Evolutionary conservation across 1,140 invertebrate species (phyloP).

Genomic region (Drosophila sproati): DNA sequence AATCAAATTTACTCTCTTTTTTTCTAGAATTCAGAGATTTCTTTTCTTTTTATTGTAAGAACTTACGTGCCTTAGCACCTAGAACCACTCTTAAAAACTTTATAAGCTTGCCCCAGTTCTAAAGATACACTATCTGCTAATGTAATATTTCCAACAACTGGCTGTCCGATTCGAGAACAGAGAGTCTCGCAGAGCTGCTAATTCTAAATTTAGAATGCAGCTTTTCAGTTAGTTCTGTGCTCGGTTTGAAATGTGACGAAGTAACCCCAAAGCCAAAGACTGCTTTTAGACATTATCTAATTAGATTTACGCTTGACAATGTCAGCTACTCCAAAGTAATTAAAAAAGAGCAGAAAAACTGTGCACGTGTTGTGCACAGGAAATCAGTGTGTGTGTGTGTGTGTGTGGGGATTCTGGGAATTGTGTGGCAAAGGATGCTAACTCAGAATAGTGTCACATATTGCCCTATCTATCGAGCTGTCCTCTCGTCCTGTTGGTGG

Average conservation of each 20-base stretch:
- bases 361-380: constrained; percentile 46
- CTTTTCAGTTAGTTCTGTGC: too few relatives aligned
- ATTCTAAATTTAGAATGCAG: too few relatives aligned
- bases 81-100: too few relatives aligned
- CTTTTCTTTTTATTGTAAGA: too few relatives aligned
- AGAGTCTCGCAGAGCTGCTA: too few relatives aligned
- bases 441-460: constrained; percentile 46
- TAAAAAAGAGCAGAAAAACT: constrained; percentile 39
- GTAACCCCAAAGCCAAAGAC: not conserved
- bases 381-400: constrained; percentile 10
- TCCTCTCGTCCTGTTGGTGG: constrained; percentile 21
- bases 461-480: constrained; percentile 17
- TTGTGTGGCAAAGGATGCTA: constrained; percentile 51
- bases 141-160: too few relatives aligned
- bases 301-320: constrained; percentile 25
- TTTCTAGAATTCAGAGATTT: too few relatives aligned
- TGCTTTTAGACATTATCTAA: constrained; percentile 22
- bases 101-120: too few relatives aligned
- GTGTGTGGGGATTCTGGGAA: constrained; percentile 31
- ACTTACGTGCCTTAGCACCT: too few relatives aligned
- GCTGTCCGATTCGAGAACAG: too few relatives aligned
- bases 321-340: constrained; percentile 38
- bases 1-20: too few relatives aligned
- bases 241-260: not conserved
- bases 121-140: too few relatives aligned